phyloP scores from a whole-genome alignment of 2,797 vertebrate species.

The Setipinna tenuifilis region DNA sequence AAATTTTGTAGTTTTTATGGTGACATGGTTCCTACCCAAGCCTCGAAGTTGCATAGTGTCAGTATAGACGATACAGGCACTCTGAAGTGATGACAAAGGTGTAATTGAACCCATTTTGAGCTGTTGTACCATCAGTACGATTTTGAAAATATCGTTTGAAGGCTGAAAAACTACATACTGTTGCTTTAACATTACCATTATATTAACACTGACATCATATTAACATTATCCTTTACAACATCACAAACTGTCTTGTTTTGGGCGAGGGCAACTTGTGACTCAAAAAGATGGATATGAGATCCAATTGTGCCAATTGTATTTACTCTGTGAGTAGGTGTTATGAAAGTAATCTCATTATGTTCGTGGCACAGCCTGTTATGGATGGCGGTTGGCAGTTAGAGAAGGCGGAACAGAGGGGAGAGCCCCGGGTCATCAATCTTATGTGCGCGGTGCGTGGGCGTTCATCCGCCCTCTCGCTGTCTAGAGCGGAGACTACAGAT shows the following conservation, averaged over 20 bases:
- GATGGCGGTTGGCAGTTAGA: constrained; percentile 75
- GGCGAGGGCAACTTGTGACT: background rate
- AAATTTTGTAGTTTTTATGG: too few species aligned
- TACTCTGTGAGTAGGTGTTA: constrained; percentile 67
- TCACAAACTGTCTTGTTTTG: background rate
- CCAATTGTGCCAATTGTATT: constrained; percentile 63
- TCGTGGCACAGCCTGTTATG: constrained; percentile 68
- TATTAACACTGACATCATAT: background rate
- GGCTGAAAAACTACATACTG: too few species aligned
- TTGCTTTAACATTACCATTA: too few species aligned
- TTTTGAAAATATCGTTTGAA: too few species aligned
- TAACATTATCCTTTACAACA: background rate
- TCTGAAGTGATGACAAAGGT: too few species aligned
- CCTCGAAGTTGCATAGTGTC: too few species aligned
- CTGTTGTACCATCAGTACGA: too few species aligned
- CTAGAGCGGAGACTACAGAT: background rate
- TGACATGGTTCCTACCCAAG: too few species aligned
- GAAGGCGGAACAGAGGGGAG: constrained; percentile 44
- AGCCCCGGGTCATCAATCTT: constrained; percentile 69
- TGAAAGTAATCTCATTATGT: constrained; percentile 74
- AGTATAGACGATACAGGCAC: too few species aligned
- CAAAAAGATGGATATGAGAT: constrained; percentile 26
- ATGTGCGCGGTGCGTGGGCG: constrained; percentile 45
- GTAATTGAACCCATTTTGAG: too few species aligned
- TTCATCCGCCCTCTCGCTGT: constrained; percentile 41